Evolutionary conservation across 2,113 vertebrate species (phyloP), one percentile per base, ranked within the genome.

Genomic region (Gulo gulo): DNA sequence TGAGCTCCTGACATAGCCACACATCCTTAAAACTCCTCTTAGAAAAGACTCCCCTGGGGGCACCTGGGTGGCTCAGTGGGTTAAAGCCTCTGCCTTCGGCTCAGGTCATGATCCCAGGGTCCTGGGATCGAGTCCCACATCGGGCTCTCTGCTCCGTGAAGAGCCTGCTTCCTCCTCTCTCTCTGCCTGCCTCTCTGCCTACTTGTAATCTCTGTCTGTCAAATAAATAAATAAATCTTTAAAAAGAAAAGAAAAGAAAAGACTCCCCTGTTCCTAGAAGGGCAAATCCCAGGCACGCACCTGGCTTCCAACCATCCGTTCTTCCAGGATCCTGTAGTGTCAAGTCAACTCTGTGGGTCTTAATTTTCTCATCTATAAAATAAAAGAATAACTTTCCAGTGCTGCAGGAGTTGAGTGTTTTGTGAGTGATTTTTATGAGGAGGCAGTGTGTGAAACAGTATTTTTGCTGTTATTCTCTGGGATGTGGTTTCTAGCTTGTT

Each of bases 341-440:
- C 88, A 82, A 31, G 20, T 81, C 69, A 81, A 29, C 10, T 71
- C 79, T 18, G 1, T 14, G 65, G 74, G 45, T 36, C 89, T 94
- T 91, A 39, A 71, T 69, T 76, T 36, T 85, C 76, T 90, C 71
- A n/a, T 71, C 50, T 80, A 69, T 74, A 80, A 91, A 95, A 88
- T 90, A 92, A 95, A 97, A 78, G 42, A 67, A 23, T n/a, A 63
- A 55, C 34, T 63, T 50, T 36, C 71, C 24, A 20, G 14, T 23
- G 78, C 47, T 71, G 7, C 61, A 67, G 36, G n/a, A 61, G 52
- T 93, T 24, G 2, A 81, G 6, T 88, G 52, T 34, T 88, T 82
- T 39, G 50, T 20, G 81, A 94, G 79, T n/a, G 67, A 15, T 50
- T 73, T 65, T 84, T 85, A 81, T 2, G n/a, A 59, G 47, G 36